Evolutionary conservation across 2,888 invertebrate genomes (phyloP).

Genomic region (Glyphotaelius pellucidus): DNA sequence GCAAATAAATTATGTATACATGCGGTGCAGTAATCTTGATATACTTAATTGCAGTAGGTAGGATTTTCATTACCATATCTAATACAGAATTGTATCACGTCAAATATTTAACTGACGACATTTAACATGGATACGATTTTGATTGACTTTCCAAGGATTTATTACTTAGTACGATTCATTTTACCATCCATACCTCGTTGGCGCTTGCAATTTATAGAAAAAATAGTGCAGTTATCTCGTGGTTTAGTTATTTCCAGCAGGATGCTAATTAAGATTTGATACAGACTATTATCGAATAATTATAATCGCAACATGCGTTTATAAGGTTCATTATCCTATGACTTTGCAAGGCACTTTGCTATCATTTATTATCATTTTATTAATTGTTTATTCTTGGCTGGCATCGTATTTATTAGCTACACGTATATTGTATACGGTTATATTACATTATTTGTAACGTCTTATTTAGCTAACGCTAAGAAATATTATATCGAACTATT

Average conservation of each 20-base stretch:
- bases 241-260: no score
- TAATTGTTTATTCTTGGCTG: neutral
- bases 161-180: no score
- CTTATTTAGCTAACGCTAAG: neutral
- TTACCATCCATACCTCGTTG: neutral
- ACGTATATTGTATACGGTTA: neutral
- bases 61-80: no score
- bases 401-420: neutral
- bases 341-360: neutral
- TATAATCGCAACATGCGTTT: neutral
- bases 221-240: neutral
- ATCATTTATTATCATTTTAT: neutral
- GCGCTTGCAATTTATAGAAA: neutral
- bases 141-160: no score
- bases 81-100: no score
- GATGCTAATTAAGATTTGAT: neutral
- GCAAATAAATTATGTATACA: no score
- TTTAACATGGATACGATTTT: no score
- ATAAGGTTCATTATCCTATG: neutral
- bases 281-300: neutral
- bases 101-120: no score
- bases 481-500: neutral
- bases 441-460: neutral
- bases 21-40: no score
- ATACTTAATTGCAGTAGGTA: no score